Evolutionary conservation across 2,113 vertebrate genomes (phyloP).

Genomic region (Lanius collurio): DNA sequence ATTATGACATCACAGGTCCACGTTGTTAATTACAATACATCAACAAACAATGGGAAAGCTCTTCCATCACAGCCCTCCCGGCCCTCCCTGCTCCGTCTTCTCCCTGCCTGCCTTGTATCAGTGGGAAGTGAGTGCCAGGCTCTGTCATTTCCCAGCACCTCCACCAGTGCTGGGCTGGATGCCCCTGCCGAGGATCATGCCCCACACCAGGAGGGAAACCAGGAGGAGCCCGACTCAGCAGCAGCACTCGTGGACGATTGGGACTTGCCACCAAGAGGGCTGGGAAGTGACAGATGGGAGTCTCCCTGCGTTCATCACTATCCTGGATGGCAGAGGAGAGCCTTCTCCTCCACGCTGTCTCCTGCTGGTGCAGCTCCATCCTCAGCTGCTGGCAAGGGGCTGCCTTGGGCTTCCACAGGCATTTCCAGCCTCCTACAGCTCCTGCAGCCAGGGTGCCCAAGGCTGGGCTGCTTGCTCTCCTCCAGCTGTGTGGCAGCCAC

Average conservation of each 20-base stretch:
- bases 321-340: neutral
- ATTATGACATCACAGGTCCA: neutral
- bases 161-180: rapidly evolving
- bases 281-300: neutral
- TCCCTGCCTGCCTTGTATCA: rapidly evolving
- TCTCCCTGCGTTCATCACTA: neutral
- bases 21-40: rapidly evolving
- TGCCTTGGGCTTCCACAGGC: neutral
- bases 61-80: neutral
- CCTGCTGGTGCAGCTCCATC: neutral
- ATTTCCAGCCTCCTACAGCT: neutral
- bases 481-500: neutral
- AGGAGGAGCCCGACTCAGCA: neutral
- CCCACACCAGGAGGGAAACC: neutral
- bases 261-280: neutral
- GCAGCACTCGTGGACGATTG: rapidly evolving
- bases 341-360: neutral
- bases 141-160: neutral
- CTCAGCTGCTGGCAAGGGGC: neutral
- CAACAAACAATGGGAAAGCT: neutral
- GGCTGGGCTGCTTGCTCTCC: neutral
- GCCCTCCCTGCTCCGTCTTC: neutral
- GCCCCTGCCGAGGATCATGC: rapidly evolving
- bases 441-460: neutral
- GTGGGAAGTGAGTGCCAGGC: rapidly evolving